Evolutionary conservation across 2,797 vertebrate genomes (phyloP).

Genomic region (Tenualosa thibaudeaui): DNA sequence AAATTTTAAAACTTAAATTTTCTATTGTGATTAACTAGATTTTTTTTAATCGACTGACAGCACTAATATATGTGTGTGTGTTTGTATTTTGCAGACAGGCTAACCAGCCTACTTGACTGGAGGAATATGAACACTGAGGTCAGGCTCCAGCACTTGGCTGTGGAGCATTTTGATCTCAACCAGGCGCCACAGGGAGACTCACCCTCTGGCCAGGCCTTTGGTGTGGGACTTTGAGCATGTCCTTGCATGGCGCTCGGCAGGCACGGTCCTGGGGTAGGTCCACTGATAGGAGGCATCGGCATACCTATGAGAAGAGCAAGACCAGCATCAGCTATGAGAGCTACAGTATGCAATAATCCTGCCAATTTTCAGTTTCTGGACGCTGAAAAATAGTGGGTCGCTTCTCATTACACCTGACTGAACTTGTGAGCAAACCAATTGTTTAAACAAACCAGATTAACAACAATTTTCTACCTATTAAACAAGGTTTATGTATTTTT

Average conservation of each 20-base stretch:
- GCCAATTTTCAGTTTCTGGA: too few relatives aligned
- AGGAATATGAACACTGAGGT: not conserved
- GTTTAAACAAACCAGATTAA: not conserved
- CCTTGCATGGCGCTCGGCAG: conserved; percentile 75
- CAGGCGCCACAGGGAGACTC: conserved; percentile 33
- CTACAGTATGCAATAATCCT: not conserved
- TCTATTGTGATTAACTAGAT: too few relatives aligned
- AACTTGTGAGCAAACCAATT: not conserved
- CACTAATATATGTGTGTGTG: too few relatives aligned
- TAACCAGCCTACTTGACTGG: not conserved
- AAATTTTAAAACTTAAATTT: too few relatives aligned
- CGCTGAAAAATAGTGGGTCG: too few relatives aligned
- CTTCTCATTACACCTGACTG: not conserved
- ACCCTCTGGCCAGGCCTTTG: conserved; percentile 85
- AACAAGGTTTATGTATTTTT: too few relatives aligned
- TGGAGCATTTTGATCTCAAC: not conserved
- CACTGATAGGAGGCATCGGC: conserved; percentile 71
- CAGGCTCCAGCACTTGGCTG: not conserved
- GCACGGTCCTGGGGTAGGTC: conserved; percentile 71
- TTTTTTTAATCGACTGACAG: too few relatives aligned
- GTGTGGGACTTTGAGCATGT: conserved; percentile 70
- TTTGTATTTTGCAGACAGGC: too few relatives aligned
- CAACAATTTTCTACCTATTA: too few relatives aligned
- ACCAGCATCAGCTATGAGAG: not conserved
- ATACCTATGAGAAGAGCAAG: conserved; percentile 66